A percentile compares a stretch with the other conserved stretches of the same genome.
Evolutionary conservation across 2,888 invertebrate genomes (phyloP).

Genomic region (Platerodrilus igneus): DNA sequence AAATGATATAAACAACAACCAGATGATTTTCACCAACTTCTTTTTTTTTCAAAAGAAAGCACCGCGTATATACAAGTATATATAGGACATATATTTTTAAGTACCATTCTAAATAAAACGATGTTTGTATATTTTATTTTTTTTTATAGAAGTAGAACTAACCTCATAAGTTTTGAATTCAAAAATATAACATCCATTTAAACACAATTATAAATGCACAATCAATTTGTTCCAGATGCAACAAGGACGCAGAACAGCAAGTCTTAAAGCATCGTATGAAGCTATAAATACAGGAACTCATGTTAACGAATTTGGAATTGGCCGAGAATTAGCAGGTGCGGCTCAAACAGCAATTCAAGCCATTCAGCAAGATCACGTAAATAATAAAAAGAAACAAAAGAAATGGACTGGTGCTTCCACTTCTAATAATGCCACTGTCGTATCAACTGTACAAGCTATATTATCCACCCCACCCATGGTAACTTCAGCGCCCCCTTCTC

Average conservation of each 20-base stretch:
- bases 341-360: constrained; percentile 69
- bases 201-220: too few species aligned
- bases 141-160: too few species aligned
- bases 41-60: too few species aligned
- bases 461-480: constrained; percentile 42
- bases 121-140: too few species aligned
- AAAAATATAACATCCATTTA: too few species aligned
- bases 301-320: constrained; percentile 63
- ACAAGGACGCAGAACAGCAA: constrained; percentile 88
- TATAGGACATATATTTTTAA: too few species aligned
- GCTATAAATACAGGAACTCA: constrained; percentile 65
- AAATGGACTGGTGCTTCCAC: constrained; percentile 37
- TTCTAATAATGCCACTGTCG: constrained; percentile 29
- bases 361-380: constrained; percentile 55
- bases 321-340: constrained; percentile 66
- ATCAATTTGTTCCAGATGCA: constrained; percentile 87
- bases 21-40: too few species aligned
- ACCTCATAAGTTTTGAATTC: too few species aligned
- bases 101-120: too few species aligned
- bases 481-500: constrained; percentile 43
- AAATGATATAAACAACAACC: too few species aligned
- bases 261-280: constrained; percentile 92
- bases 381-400: constrained; percentile 62
- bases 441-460: constrained; percentile 45
- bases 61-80: too few species aligned